Base-by-base conservation (phyloP, 2,113 vertebrate genomes). In the Uropsilus gracilis region DNA sequence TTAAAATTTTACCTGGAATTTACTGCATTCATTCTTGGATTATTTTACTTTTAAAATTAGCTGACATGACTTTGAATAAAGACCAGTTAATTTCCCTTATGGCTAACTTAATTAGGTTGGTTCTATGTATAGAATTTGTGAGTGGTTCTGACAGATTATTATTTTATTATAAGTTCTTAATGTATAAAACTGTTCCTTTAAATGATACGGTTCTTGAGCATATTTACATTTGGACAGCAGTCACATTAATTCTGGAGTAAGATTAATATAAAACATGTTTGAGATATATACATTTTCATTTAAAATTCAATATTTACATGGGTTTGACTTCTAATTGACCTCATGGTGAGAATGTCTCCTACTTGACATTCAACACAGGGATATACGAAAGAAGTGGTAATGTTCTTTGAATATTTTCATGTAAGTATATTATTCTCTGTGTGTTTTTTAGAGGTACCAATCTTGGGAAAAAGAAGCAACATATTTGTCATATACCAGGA, bases 391-490 rank as follows among this genome's bases (percentile, higher is more conserved):
- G 59, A 89, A 93, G 26, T 72, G 34, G 17, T 76, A 57, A 61
- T 69, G 44, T 75, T 44, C 32, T 95, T 89, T 92, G 66, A 91
- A 69, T 96, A 68, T 92, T 96, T 96, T 93, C 32, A 96, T 37
- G 2, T 72, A 94, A 66, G 69, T 63, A 7, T 94, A 59, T 92
- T 66, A 77, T 87, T 95, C 59, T 96, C 71, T 96, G 34, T 90
- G 34, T 90, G 64, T 94, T 97, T 98, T 80, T 97, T 98, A 99
- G 99, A 98, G 99, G 99, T 87, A 99, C 99, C 94, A 99, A 98
- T 98, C 98, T 99, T 97, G 99, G 99, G 88, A 99, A 99, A 98
- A 99, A 99, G 98, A 99, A 99, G 97, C 99, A 99, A 97, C 99
- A 99, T 98, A 99, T 99, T 98, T 99, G 99, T 98, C 99, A 99